phyloP scores from a whole-genome alignment of 2,888 invertebrate species.

The Hirudinaria manillensis region DNA sequence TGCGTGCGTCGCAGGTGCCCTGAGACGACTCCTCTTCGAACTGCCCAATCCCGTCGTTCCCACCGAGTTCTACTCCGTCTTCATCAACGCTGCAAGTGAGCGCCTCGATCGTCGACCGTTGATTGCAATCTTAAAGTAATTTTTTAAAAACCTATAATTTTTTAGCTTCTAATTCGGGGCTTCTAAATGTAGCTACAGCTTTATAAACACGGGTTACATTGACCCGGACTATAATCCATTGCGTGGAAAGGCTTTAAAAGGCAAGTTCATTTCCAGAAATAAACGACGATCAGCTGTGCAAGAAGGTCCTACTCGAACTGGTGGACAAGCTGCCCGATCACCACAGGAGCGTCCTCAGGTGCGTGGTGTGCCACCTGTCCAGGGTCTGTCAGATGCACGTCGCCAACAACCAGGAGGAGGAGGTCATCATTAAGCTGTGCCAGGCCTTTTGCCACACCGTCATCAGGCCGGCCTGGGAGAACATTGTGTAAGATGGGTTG shows the following conservation, averaged over 20 bases:
- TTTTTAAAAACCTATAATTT: too few species aligned
- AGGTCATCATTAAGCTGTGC: constrained; percentile 57
- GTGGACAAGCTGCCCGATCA: constrained; percentile 63
- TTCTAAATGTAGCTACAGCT: too few species aligned
- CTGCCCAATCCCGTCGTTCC: constrained; percentile 71
- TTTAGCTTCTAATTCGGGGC: too few species aligned
- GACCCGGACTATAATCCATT: too few species aligned
- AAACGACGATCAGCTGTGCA: constrained; percentile 54
- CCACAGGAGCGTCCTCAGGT: constrained; percentile 63
- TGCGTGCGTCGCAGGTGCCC: constrained; percentile 38
- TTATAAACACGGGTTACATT: too few species aligned
- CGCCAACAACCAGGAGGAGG: constrained; percentile 56
- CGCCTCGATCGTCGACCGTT: not conserved
- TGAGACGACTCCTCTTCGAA: constrained; percentile 69
- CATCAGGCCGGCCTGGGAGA: constrained; percentile 69
- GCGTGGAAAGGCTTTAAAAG: too few species aligned
- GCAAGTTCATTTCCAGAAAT: constrained; percentile 39
- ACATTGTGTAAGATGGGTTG: constrained; percentile 55
- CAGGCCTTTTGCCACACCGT: constrained; percentile 70
- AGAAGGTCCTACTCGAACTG: constrained; percentile 58
- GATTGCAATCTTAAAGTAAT: not conserved
- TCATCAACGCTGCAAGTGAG: constrained; percentile 56
- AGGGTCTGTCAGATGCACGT: constrained; percentile 67
- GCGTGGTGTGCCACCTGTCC: constrained; percentile 67
- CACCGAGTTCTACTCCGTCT: constrained; percentile 67